Evolutionary conservation across 1,140 invertebrate species (phyloP).

Genomic region (Cryptotermes secundus): DNA sequence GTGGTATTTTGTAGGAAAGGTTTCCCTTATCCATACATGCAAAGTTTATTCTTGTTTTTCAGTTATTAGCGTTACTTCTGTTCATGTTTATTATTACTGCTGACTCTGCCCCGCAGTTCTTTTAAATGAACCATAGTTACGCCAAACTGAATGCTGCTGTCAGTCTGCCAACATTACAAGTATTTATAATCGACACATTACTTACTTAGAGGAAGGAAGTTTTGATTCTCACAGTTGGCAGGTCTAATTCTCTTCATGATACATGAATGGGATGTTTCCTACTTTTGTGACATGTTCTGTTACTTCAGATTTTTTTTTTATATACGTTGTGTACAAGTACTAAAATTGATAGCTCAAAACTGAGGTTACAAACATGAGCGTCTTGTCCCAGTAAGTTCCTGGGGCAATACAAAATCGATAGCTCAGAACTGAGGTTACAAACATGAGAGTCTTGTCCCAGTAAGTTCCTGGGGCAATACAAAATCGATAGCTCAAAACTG

Average conservation of each 20-base stretch:
- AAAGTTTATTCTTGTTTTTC: conserved; percentile 5
- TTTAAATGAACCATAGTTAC: not conserved
- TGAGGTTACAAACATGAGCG: not conserved
- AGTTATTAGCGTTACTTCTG: not conserved
- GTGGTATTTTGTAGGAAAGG: conserved; percentile 15
- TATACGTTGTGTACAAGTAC: not conserved
- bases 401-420: not conserved
- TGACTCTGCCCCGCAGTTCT: not conserved
- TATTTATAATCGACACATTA: not conserved
- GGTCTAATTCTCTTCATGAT: not conserved
- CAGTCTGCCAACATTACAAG: not conserved
- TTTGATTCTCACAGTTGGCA: not conserved
- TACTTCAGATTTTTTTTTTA: not conserved
- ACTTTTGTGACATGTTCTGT: not conserved
- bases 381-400: not conserved
- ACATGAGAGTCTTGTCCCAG: not conserved
- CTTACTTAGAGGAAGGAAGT: not conserved
- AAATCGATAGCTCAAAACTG: not conserved
- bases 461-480: not conserved
- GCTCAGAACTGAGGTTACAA: not conserved
- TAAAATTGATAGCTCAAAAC: conserved; percentile 1
- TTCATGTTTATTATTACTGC: not conserved
- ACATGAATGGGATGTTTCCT: not conserved
- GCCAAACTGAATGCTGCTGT: not conserved
- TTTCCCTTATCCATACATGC: not conserved